Percentiles rank a stretch among this genome's conserved stretches.
Conservation (phyloP, 1,140 invertebrate genomes). For the Tetranychus urticae region DNA sequence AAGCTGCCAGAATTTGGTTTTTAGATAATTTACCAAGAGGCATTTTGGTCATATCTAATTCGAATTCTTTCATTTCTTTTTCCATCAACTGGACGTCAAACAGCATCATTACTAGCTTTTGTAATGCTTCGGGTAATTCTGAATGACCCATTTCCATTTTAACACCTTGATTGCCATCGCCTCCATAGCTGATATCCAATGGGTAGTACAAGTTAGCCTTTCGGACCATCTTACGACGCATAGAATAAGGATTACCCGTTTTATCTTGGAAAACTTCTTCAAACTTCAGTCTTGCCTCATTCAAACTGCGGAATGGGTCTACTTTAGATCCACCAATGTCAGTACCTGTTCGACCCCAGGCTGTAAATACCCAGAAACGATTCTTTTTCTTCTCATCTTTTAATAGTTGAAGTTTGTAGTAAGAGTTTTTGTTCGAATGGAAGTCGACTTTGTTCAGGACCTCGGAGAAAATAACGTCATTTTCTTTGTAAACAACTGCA, state of each 20-base stretch:
- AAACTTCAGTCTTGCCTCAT: conserved; percentile 40
- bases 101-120: conserved; percentile 57
- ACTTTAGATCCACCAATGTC: conserved; percentile 58
- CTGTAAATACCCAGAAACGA: conserved; percentile 53
- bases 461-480: conserved; percentile 33
- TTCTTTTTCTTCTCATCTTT: background rate
- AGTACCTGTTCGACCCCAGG: conserved; percentile 90
- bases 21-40: conserved; percentile 83
- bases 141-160: conserved; percentile 23
- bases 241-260: conserved; percentile 52
- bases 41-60: conserved; percentile 91
- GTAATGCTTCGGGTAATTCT: conserved; percentile 44
- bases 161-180: conserved; percentile 2
- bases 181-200: conserved; percentile 60
- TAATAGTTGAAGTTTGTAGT: conserved; percentile 78
- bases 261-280: conserved; percentile 49
- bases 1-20: conserved; percentile 67
- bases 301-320: conserved; percentile 28
- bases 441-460: conserved; percentile 66
- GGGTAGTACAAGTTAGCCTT: conserved; percentile 57
- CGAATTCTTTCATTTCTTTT: conserved; percentile 72
- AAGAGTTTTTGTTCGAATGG: conserved; percentile 65
- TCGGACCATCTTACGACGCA: conserved; percentile 46
- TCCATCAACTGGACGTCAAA: conserved; percentile 85
- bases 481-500: conserved; percentile 49